These are phyloP conservation scores for Pseudorhiza aurosa DNA, from an alignment of 30 jellyfish, hydroid and myxozoan species.

Conservation along the genomic window DNA sequence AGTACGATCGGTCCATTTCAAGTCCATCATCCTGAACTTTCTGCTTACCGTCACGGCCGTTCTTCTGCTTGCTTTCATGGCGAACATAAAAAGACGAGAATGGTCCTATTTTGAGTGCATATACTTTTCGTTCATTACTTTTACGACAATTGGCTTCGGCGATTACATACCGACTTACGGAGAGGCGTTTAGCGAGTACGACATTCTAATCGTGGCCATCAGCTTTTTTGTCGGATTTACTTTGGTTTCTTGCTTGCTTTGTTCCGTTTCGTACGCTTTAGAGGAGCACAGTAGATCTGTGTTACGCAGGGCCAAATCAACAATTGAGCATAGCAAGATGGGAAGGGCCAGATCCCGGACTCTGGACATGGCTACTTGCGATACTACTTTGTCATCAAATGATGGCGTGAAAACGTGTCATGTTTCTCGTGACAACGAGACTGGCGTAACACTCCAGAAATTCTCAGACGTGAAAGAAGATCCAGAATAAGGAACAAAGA, in stretches of 20 bases:
- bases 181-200: constrained; percentile 36
- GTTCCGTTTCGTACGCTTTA: constrained; percentile 52
- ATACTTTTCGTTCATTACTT: constrained; percentile 40
- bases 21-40: constrained; percentile 39
- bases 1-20: constrained; percentile 36
- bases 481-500: too few species aligned
- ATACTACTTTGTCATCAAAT: not conserved
- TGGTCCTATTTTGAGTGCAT: constrained; percentile 67
- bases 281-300: constrained; percentile 57
- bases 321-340: not conserved
- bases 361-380: not conserved
- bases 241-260: constrained; percentile 52
- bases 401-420: too few species aligned
- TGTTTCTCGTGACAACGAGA: not conserved
- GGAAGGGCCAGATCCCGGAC: constrained; percentile 3
- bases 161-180: constrained; percentile 54
- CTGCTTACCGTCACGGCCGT: constrained; percentile 25
- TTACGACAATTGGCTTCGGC: constrained; percentile 72
- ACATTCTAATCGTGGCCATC: constrained; percentile 20
- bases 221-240: constrained; percentile 54
- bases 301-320: constrained; percentile 12
- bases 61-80: constrained; percentile 34
- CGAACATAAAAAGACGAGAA: constrained; percentile 43
- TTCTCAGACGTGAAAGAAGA: not conserved
- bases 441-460: not conserved